Conservation (phyloP, 2,888 invertebrate genomes). For the Lottia scabra region DNA sequence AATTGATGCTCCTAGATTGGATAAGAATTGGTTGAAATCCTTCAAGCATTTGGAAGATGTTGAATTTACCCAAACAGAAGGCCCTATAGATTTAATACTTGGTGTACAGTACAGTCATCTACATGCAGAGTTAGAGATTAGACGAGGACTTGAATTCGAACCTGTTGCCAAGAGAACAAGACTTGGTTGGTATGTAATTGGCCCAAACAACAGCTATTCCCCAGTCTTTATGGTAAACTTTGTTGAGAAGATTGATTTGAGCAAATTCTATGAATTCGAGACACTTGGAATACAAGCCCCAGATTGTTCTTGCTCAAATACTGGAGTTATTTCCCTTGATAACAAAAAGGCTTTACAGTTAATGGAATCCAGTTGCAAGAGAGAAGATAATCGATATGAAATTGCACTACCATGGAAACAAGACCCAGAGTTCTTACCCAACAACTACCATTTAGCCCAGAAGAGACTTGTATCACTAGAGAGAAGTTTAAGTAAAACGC, state of each 20-base stretch:
- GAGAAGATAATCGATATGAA: conserved; percentile 3
- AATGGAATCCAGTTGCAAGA: conserved; percentile 11
- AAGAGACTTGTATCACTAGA: conserved; percentile 17
- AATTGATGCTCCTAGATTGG: conserved; percentile 7
- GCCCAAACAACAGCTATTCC: background rate
- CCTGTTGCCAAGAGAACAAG: conserved; percentile 17
- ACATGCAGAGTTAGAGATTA: conserved; percentile 14
- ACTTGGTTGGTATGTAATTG: conserved; percentile 22
- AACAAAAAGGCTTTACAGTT: conserved; percentile 11
- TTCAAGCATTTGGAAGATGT: too few relatives aligned
- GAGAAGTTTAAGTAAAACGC: conserved; percentile 12
- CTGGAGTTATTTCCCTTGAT: background rate
- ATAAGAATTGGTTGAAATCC: conserved; percentile 1
- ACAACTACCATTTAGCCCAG: conserved; percentile 12
- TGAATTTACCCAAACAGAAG: conserved; percentile 7
- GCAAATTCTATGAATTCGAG: conserved; percentile 9
- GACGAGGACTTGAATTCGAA: conserved; percentile 15
- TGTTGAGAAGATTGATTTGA: conserved; percentile 6
- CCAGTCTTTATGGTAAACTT: background rate
- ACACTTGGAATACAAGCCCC: conserved; percentile 15
- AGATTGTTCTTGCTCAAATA: conserved; percentile 14
- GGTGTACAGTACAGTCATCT: conserved; percentile 23
- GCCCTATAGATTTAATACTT: conserved; percentile 12
- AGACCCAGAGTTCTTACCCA: conserved; percentile 11
- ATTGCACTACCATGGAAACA: background rate